Percentiles rank a stretch among this genome's conserved stretches.
These are phyloP conservation scores for Drosophila melanocephala DNA, from an alignment of 2,888 invertebrate species.

Conservation along the genomic window DNA sequence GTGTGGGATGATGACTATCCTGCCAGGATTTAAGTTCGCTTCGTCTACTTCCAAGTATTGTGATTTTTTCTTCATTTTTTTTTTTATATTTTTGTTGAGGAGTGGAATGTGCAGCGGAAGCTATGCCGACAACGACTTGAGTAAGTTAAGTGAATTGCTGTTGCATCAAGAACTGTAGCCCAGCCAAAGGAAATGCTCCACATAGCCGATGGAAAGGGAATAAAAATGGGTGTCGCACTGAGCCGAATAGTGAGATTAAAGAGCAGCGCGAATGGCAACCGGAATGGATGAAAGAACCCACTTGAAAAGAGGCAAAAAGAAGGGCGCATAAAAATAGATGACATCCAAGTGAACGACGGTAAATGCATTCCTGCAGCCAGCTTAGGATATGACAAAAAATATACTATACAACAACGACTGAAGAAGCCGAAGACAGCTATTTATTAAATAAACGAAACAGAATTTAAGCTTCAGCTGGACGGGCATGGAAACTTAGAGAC, in stretches of 20 bases:
- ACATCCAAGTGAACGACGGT: slow-evolving; percentile 47
- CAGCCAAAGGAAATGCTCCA: slow-evolving; percentile 57
- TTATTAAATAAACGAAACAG: slow-evolving; percentile 49
- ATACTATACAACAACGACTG: slow-evolving; percentile 12
- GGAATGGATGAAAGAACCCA: slow-evolving; percentile 21
- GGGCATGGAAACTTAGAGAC: background rate
- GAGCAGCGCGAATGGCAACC: slow-evolving; percentile 39
- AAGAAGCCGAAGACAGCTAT: slow-evolving; percentile 31
- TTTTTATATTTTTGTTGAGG: background rate
- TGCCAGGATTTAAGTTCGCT: slow-evolving; percentile 41
- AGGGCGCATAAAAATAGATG: slow-evolving; percentile 52
- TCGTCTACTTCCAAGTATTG: slow-evolving; percentile 6
- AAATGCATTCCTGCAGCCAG: slow-evolving; percentile 52
- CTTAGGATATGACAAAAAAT: slow-evolving; percentile 29
- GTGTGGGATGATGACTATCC: slow-evolving; percentile 38
- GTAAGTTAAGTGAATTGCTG: slow-evolving; percentile 81
- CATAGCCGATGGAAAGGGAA: slow-evolving; percentile 19
- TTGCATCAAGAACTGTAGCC: slow-evolving; percentile 51
- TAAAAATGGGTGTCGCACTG: slow-evolving; percentile 23
- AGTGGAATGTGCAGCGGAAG: slow-evolving; percentile 57
- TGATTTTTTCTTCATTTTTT: slow-evolving; percentile 7
- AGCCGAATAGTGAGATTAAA: slow-evolving; percentile 54
- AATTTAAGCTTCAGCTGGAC: slow-evolving; percentile 18
- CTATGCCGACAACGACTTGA: slow-evolving; percentile 81
- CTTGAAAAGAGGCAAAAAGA: slow-evolving; percentile 22